Conservation (phyloP, 2,797 vertebrate genomes). For the Lutjanus argentimaculatus region DNA sequence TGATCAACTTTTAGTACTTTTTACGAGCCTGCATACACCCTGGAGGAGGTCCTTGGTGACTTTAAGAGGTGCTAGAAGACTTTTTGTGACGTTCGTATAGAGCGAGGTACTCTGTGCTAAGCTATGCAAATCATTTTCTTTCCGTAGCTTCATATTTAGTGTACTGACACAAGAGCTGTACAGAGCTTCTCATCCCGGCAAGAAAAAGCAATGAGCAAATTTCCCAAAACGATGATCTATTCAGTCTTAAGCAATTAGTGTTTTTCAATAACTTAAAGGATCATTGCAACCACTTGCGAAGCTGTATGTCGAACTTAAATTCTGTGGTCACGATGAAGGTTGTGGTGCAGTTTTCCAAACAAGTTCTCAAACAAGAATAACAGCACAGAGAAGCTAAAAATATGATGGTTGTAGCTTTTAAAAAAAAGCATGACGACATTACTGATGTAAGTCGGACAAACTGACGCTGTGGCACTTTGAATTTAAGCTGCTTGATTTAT, state of each 20-base stretch:
- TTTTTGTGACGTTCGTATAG: neutral
- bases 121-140: neutral
- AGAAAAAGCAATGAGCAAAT: neutral
- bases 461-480: conserved; percentile 20
- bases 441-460: neutral
- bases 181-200: neutral
- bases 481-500: conserved; percentile 14
- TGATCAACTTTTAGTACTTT: too few relatives aligned
- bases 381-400: neutral
- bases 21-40: too few relatives aligned
- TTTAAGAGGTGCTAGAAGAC: neutral
- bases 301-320: neutral
- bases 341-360: conserved; percentile 7
- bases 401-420: conserved; percentile 3
- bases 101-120: neutral
- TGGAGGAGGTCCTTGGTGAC: neutral
- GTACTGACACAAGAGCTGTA: neutral
- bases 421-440: neutral
- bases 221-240: too few relatives aligned
- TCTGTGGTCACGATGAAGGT: neutral
- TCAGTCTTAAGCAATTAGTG: neutral
- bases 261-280: neutral
- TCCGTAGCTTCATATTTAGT: conserved; percentile 1
- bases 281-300: neutral
- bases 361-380: neutral